These are phyloP conservation scores for Psilanteris sp. DNA, from an alignment of 1,140 invertebrate genomes.

Conservation along the genomic window DNA sequence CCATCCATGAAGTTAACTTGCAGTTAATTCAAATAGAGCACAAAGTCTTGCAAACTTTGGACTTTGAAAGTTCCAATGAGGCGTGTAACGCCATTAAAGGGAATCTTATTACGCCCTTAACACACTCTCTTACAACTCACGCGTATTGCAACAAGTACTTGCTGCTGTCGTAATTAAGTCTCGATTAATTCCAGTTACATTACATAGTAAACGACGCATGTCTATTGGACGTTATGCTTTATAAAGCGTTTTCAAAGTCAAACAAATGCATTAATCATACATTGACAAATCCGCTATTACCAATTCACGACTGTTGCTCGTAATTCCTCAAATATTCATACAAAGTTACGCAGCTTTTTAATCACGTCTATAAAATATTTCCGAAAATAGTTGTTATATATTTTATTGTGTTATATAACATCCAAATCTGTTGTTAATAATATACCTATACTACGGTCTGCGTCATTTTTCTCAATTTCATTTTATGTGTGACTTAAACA, in stretches of 20 bases:
- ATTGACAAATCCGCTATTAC: no score
- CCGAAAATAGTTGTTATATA: no score
- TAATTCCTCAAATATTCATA: no score
- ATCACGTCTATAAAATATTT: no score
- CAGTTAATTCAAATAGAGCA: constrained; percentile 77
- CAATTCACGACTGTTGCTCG: no score
- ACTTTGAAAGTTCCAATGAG: constrained; percentile 80
- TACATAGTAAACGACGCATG: constrained; percentile 68
- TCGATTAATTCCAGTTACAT: constrained; percentile 68
- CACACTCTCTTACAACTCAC: constrained; percentile 67
- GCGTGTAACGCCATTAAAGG: constrained; percentile 80
- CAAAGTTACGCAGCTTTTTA: no score
- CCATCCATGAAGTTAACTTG: constrained; percentile 72
- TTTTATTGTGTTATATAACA: no score
- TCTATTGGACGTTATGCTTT: constrained; percentile 37
- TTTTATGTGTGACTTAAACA: no score
- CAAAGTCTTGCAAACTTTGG: constrained; percentile 75
- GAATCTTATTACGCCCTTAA: constrained; percentile 78
- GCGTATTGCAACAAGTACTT: constrained; percentile 75
- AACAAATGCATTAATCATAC: constrained; percentile 55
- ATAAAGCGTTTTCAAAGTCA: constrained; percentile 43
- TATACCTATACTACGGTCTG: no score
- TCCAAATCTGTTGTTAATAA: no score
- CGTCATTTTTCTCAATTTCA: no score
- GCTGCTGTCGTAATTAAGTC: constrained; percentile 63